Conservation (phyloP, 2,797 vertebrate genomes). For the Malacoraja senta region DNA sequence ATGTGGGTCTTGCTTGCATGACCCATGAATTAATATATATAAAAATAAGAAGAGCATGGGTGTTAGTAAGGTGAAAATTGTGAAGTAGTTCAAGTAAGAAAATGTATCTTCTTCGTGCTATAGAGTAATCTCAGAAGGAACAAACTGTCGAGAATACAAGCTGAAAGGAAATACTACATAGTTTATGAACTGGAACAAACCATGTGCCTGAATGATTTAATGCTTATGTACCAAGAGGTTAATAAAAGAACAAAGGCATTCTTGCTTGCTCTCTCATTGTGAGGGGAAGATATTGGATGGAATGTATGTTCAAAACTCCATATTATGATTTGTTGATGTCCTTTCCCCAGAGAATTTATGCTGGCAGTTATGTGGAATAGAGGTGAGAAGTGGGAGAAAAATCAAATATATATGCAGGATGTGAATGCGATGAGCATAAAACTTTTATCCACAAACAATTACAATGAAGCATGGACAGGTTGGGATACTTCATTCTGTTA, state of each 20-base stretch:
- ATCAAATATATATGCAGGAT: background rate
- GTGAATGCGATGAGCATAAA: background rate
- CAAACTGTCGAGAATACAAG: background rate
- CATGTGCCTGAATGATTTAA: background rate
- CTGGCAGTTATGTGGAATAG: background rate
- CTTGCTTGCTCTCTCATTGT: background rate
- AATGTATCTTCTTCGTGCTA: background rate
- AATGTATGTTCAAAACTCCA: no score
- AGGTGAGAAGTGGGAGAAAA: no score
- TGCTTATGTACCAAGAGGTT: background rate
- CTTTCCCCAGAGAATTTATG: no score
- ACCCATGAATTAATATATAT: no score
- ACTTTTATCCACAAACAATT: background rate
- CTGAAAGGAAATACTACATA: background rate
- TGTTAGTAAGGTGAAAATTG: no score
- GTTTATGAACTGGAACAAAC: background rate
- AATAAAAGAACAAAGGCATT: background rate
- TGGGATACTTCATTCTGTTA: background rate
- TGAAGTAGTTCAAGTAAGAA: background rate
- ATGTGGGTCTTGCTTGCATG: no score
- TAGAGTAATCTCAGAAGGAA: background rate
- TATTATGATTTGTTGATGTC: no score
- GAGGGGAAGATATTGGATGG: background rate
- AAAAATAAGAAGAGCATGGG: background rate
- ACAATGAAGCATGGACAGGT: background rate